Conservation (phyloP, 2,888 invertebrate species). For the Scaptomyza polygonia region DNA sequence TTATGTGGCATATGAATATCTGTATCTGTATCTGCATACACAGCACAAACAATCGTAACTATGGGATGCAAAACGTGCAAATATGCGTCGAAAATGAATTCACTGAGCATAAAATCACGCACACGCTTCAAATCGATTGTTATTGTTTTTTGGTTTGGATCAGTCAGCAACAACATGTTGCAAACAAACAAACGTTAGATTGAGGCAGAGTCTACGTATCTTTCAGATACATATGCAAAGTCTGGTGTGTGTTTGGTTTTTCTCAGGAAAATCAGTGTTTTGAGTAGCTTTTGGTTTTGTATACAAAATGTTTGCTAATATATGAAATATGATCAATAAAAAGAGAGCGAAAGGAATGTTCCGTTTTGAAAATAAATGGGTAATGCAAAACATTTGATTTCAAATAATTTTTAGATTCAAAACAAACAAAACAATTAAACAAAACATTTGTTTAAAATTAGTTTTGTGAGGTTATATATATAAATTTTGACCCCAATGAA, state of each 20-base stretch:
- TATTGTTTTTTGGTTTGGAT: slow-evolving; percentile 15
- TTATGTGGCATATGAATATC: slow-evolving; percentile 32
- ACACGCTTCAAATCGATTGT: slow-evolving; percentile 31
- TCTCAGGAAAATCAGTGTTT: slow-evolving; percentile 22
- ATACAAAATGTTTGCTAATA: too few species aligned
- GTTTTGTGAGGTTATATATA: too few species aligned
- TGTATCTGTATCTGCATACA: slow-evolving; percentile 15
- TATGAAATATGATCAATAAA: slow-evolving; percentile 32
- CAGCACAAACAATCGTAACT: slow-evolving; percentile 14
- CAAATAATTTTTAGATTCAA: too few species aligned
- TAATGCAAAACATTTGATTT: not conserved
- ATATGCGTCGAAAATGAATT: slow-evolving; percentile 42
- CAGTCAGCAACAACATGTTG: slow-evolving; percentile 3
- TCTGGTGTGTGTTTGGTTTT: slow-evolving; percentile 18
- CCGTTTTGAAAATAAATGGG: too few species aligned
- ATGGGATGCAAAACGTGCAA: slow-evolving; percentile 50
- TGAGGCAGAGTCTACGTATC: slow-evolving; percentile 21
- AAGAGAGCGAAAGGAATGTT: too few species aligned
- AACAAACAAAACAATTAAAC: too few species aligned
- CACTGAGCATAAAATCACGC: slow-evolving; percentile 7
- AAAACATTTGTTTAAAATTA: too few species aligned
- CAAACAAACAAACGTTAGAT: slow-evolving; percentile 9
- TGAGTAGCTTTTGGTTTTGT: slow-evolving; percentile 3
- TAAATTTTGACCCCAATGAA: too few species aligned
- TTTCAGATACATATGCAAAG: slow-evolving; percentile 39